Base-by-base conservation (phyloP, 2,888 invertebrate genomes). In the Glomeris marginata region DNA sequence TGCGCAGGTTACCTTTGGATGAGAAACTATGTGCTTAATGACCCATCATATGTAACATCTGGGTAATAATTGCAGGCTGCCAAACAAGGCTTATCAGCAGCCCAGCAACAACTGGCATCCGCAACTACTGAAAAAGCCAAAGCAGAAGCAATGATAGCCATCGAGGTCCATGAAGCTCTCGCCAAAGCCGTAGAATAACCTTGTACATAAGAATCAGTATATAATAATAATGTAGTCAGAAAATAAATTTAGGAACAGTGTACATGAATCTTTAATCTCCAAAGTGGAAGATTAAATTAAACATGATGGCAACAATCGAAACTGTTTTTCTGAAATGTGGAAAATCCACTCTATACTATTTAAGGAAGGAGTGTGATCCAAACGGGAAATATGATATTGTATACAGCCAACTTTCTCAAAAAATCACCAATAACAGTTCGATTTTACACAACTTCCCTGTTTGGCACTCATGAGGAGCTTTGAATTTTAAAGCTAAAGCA, bases 101-200 rank as follows among this genome's bases (percentile, higher is more conserved):
- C 91, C 11, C 87, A 91, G 66, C 80, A 81, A 50, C 78, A 84
- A 65, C 64, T 87, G 28, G 73, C 72, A 50, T 79, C 85, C n/a
- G 94, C 95, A 16, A 69, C 75, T 8, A 76, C 78, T 49, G 94
- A 95, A 1, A 73, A 77, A 70, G 90, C 84, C 61, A 74, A 74
- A 66, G 94, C 92, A 15, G 90, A 91, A 72, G 95, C 94, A 47
- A 79, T 80, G 55, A 90, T 97, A 62, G 87, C 90, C 36, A 72
- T 95, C 8, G 95, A 97, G 72, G 91, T 92, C 48, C 88, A 84
- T 47, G 92, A 95, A 70, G 91, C 91, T 58, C 74, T 97, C 59
- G 81, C 90, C 49, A 86, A 85, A 69, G 92, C 94, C 55, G 49
- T 62, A 15, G 62, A 64, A 53, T 60, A 57, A 62, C 18, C n/a